Base-by-base conservation (phyloP, 2,888 invertebrate genomes). In the Clusia tigrina region DNA sequence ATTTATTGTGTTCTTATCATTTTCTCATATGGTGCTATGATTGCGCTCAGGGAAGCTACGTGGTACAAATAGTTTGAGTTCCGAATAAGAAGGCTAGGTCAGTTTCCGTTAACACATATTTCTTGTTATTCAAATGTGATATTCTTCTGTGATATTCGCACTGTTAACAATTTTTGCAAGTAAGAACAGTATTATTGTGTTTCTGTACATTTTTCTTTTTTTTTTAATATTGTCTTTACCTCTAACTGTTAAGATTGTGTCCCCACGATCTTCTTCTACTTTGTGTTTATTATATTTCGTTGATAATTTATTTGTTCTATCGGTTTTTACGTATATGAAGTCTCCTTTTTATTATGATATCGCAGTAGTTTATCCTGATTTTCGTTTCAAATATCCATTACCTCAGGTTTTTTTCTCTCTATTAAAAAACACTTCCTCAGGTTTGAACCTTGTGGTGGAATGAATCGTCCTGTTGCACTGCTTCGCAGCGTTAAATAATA, bases 21-120 rank as follows among this genome's bases (percentile, higher is more conserved):
- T n/a, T n/a, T n/a, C n/a, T n/a, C n/a, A n/a, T n/a, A n/a, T n/a
- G n/a, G n/a, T n/a, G n/a, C n/a, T n/a, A n/a, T n/a, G n/a, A n/a
- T n/a, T n/a, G n/a, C n/a, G n/a, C n/a, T n/a, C n/a, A n/a, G n/a
- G n/a, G n/a, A n/a, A n/a, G n/a, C n/a, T n/a, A n/a, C n/a, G n/a
- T n/a, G n/a, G n/a, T n/a, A n/a, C n/a, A n/a, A n/a, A n/a, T n/a
- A n/a, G n/a, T n/a, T n/a, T n/a, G n/a, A n/a, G n/a, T n/a, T n/a
- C n/a, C n/a, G n/a, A n/a, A n/a, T n/a, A n/a, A n/a, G n/a, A n/a
- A n/a, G n/a, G n/a, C n/a, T n/a, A n/a, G n/a, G n/a, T 32, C 32
- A 20, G 55, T 56, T 42, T 59, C 52, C 2, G 54, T 63, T 15
- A 54, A 26, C 24, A 58, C 58, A 62, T 62, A 58, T 58, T 63